These are phyloP conservation scores for Amblyornis subalaris DNA, from an alignment of 2,113 vertebrate genomes.

Conservation along the genomic window DNA sequence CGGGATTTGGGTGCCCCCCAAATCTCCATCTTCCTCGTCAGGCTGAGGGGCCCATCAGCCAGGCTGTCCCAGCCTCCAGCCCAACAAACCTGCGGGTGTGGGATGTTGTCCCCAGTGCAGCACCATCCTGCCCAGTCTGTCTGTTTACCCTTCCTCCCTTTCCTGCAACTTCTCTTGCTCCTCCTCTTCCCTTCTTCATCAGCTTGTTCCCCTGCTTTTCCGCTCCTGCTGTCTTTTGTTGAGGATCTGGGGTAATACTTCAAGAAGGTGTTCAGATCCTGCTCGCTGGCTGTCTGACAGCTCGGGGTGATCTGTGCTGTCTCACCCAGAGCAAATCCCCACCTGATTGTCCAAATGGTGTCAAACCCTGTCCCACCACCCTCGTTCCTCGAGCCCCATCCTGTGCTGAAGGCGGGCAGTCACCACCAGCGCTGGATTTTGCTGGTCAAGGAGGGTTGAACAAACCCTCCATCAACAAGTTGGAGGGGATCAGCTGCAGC, in stretches of 20 bases:
- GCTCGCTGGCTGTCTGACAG: background rate
- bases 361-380: background rate
- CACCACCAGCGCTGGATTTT: background rate
- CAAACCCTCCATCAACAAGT: background rate
- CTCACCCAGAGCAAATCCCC: background rate
- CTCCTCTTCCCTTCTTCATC: background rate
- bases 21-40: background rate
- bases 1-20: background rate
- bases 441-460: background rate
- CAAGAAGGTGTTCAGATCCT: background rate
- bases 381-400: accelerated
- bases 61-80: background rate
- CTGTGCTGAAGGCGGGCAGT: accelerated
- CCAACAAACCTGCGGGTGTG: accelerated
- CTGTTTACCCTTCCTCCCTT: background rate
- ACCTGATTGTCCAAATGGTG: background rate
- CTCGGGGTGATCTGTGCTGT: background rate
- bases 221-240: background rate
- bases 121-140: background rate
- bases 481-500: background rate
- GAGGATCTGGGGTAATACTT: background rate
- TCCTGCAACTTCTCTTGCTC: background rate
- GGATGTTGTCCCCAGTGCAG: accelerated
- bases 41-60: background rate
- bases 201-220: background rate